Evolutionary conservation across 2,797 vertebrate genomes (phyloP).

Genomic region (Neosilurus hyrtlii): DNA sequence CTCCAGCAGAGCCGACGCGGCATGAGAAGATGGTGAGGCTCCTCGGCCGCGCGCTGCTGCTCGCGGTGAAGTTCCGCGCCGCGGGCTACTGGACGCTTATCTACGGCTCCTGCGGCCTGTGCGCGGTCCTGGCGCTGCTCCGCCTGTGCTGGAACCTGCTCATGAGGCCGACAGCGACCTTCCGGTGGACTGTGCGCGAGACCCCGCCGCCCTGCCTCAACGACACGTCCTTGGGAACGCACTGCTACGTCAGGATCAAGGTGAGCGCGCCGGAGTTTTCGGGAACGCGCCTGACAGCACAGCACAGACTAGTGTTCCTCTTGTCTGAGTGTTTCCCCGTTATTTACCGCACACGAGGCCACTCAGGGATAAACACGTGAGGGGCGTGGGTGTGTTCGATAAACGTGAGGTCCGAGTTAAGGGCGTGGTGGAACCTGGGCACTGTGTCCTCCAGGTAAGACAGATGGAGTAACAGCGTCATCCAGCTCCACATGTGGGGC

Average conservation of each 20-base stretch:
- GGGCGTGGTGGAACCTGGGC: background rate
- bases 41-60: slow-evolving; percentile 72
- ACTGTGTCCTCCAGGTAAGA: background rate
- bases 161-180: slow-evolving; percentile 80
- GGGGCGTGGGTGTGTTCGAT: background rate
- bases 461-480: slow-evolving; percentile 11
- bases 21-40: slow-evolving; percentile 76
- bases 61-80: slow-evolving; percentile 73
- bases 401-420: background rate
- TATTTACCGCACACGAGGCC: background rate
- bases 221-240: slow-evolving; percentile 94
- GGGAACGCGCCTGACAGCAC: background rate
- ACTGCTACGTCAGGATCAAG: slow-evolving; percentile 97
- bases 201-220: slow-evolving; percentile 85
- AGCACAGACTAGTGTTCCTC: background rate
- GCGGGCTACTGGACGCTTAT: slow-evolving; percentile 85
- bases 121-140: slow-evolving; percentile 80
- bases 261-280: slow-evolving; percentile 66
- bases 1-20: background rate
- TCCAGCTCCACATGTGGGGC: background rate
- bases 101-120: slow-evolving; percentile 86
- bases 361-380: background rate
- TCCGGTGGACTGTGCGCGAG: slow-evolving; percentile 81
- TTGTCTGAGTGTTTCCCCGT: background rate
- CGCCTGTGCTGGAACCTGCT: slow-evolving; percentile 91